Conservation (phyloP, 2,888 invertebrate species). For the Allacma fusca region DNA sequence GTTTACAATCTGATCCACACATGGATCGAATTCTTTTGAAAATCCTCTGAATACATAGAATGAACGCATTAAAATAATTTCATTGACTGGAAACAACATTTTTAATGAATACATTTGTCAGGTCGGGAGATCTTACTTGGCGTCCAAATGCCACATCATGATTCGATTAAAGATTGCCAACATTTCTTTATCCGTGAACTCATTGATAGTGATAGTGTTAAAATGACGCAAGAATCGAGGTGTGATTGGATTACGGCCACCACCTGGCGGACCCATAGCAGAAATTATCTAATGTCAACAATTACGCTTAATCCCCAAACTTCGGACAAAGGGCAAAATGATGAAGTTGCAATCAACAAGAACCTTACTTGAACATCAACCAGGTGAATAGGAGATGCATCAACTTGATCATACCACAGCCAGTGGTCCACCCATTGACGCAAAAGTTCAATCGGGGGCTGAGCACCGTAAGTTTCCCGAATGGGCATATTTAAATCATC, state of each 20-base stretch:
- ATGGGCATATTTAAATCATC: conserved; percentile 95
- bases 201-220: conserved; percentile 84
- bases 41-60: conserved; percentile 74
- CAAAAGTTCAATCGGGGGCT: conserved; percentile 91
- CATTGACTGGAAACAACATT: too few relatives aligned
- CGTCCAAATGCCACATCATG: conserved; percentile 93
- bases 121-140: conserved; percentile 70
- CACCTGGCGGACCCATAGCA: conserved; percentile 86
- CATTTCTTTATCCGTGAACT: conserved; percentile 87
- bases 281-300: conserved; percentile 72
- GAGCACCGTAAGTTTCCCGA: conserved; percentile 88
- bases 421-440: conserved; percentile 90
- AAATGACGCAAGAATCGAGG: conserved; percentile 87
- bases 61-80: background rate
- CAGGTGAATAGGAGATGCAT: conserved; percentile 77
- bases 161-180: conserved; percentile 88
- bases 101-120: background rate
- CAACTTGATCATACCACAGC: conserved; percentile 86
- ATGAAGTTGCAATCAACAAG: background rate
- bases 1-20: conserved; percentile 84
- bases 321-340: background rate
- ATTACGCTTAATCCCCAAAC: too few relatives aligned
- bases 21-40: conserved; percentile 91
- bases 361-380: conserved; percentile 80
- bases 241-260: conserved; percentile 85